phyloP scores from a whole-genome alignment of 2,113 vertebrate genomes.

The Stegastes partitus region DNA sequence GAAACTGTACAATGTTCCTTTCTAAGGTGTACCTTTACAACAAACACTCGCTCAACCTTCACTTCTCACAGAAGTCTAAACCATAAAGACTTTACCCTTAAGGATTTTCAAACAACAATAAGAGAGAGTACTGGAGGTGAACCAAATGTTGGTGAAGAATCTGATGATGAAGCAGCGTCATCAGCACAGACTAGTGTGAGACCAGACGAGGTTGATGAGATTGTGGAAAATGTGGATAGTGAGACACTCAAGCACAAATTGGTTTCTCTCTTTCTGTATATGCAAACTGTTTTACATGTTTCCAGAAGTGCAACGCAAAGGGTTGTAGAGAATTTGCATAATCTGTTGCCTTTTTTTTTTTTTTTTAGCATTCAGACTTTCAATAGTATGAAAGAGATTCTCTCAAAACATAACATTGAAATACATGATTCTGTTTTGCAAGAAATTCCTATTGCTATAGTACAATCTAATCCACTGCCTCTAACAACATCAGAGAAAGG shows the following conservation, averaged over 20 bases:
- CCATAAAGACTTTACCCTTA: too few species aligned
- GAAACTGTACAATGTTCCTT: conserved; percentile 2
- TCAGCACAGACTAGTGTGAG: too few species aligned
- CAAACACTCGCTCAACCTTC: too few species aligned
- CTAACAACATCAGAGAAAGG: background rate
- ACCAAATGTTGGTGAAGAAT: background rate
- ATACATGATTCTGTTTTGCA: background rate
- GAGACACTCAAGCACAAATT: conserved; percentile 3
- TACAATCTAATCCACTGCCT: background rate
- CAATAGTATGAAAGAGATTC: background rate
- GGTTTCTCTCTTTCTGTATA: background rate
- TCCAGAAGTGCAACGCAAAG: background rate
- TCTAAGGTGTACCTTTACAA: background rate
- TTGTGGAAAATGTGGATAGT: background rate
- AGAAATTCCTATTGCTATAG: background rate
- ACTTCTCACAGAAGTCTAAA: too few species aligned
- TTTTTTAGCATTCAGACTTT: background rate
- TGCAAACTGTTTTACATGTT: conserved; percentile 16
- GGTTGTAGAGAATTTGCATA: background rate
- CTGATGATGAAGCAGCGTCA: background rate
- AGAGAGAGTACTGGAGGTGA: too few species aligned
- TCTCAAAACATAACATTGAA: conserved; percentile 7
- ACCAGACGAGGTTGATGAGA: too few species aligned
- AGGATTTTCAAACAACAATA: too few species aligned
- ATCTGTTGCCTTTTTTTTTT: background rate